These are phyloP conservation scores for Protobothrops flavoviridis DNA, from an alignment of 2,113 vertebrate species.

Conservation along the genomic window DNA sequence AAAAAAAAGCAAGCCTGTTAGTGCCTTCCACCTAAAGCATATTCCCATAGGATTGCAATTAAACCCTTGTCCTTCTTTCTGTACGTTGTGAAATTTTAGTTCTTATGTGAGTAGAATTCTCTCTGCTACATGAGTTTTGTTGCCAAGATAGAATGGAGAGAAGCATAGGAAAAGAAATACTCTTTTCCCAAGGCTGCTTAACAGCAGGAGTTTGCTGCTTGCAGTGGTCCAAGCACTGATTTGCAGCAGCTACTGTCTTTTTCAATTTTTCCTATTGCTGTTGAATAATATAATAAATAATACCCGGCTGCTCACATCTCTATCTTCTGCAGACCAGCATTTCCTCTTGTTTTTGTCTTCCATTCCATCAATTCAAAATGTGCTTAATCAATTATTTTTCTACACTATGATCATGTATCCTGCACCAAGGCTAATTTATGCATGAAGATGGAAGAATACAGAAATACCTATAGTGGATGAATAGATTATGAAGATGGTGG, in stretches of 20 bases:
- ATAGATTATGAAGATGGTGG: not conserved
- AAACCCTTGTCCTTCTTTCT: not conserved
- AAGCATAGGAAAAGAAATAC: not conserved
- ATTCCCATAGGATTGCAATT: not conserved
- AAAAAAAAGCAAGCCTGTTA: not conserved
- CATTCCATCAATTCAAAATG: not conserved
- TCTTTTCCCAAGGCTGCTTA: not conserved
- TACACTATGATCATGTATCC: not conserved
- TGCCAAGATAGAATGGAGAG: not conserved
- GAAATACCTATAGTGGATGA: not conserved
- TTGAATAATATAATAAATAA: not conserved
- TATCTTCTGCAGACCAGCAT: not conserved
- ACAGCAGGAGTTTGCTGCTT: not conserved
- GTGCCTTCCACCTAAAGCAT: not conserved
- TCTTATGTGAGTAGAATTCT: not conserved
- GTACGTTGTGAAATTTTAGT: not conserved
- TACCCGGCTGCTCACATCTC: not conserved
- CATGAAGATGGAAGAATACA: not conserved
- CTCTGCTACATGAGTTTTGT: not conserved
- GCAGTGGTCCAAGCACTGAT: not conserved
- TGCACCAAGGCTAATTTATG: not conserved
- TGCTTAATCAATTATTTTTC: not conserved
- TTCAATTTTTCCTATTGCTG: not conserved
- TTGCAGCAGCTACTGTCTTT: not conserved
- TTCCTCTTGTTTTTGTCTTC: not conserved